phyloP scores from a whole-genome alignment of 1,140 invertebrate species.

The Drosophila ananassae region DNA sequence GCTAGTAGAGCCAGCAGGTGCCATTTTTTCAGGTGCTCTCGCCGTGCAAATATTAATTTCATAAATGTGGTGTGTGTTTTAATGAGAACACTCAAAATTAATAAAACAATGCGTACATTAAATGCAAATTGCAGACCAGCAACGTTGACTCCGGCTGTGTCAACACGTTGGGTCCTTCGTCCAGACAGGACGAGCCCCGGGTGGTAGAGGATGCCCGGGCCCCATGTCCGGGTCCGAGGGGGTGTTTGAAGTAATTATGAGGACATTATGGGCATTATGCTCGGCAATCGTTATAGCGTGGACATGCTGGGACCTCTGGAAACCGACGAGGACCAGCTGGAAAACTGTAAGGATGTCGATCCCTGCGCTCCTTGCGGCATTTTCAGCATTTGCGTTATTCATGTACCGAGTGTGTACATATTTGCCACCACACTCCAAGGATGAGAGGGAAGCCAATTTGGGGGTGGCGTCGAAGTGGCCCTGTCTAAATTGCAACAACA shows the following conservation, averaged over 20 bases:
- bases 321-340: slow-evolving; percentile 9
- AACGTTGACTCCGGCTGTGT: slow-evolving; percentile 33
- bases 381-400: slow-evolving; percentile 72
- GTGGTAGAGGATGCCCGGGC: background rate
- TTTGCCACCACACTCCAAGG: background rate
- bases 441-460: slow-evolving; percentile 1
- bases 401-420: slow-evolving; percentile 52
- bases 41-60: slow-evolving; percentile 67
- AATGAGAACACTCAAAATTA: slow-evolving; percentile 77
- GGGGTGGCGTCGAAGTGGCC: background rate
- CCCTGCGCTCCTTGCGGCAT: slow-evolving; percentile 55
- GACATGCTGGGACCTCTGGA: slow-evolving; percentile 67
- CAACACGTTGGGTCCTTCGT: slow-evolving; percentile 36
- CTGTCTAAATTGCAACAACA: slow-evolving; percentile 72
- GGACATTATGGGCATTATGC: slow-evolving; percentile 78
- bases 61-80: slow-evolving; percentile 67
- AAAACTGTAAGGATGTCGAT: slow-evolving; percentile 41
- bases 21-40: background rate
- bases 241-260: slow-evolving; percentile 76
- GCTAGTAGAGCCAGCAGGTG: slow-evolving; percentile 8
- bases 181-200: slow-evolving; percentile 18
- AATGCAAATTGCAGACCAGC: slow-evolving; percentile 73
- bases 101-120: slow-evolving; percentile 81
- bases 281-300: slow-evolving; percentile 78
- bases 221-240: background rate